These are phyloP conservation scores for Bombus breviceps DNA, from an alignment of 1,140 invertebrate species.

Conservation along the genomic window DNA sequence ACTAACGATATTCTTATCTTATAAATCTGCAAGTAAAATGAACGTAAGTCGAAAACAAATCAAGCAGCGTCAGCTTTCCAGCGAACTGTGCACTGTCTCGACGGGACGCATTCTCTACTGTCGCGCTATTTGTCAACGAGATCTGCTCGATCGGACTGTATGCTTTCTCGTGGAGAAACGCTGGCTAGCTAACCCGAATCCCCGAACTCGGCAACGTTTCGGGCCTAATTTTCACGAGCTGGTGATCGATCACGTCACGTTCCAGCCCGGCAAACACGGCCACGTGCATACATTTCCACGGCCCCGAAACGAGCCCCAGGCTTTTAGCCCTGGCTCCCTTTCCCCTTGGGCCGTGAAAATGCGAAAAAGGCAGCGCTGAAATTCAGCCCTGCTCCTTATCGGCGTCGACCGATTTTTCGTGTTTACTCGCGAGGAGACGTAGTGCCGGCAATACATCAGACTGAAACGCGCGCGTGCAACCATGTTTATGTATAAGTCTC, in stretches of 20 bases:
- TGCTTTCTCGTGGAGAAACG: slow-evolving; percentile 24
- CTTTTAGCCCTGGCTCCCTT: slow-evolving; percentile 20
- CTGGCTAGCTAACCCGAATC: slow-evolving; percentile 24
- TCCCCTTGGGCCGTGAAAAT: slow-evolving; percentile 17
- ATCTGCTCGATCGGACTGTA: not conserved
- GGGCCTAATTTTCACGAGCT: slow-evolving; percentile 60
- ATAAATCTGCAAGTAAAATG: not conserved
- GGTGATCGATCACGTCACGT: slow-evolving; percentile 64
- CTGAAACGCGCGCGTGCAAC: slow-evolving; percentile 17
- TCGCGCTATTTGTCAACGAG: slow-evolving; percentile 31
- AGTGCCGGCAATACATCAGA: slow-evolving; percentile 67
- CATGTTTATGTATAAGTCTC: slow-evolving; percentile 51
- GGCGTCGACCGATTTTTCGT: slow-evolving; percentile 61
- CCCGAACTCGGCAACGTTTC: slow-evolving; percentile 51
- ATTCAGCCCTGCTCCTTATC: slow-evolving; percentile 57
- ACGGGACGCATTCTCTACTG: slow-evolving; percentile 14
- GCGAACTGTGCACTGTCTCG: not conserved
- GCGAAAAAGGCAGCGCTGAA: slow-evolving; percentile 50
- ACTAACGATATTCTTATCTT: too few species aligned
- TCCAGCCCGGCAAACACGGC: slow-evolving; percentile 47
- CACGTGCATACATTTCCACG: slow-evolving; percentile 60
- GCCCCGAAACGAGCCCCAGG: slow-evolving; percentile 37
- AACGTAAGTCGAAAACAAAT: not conserved
- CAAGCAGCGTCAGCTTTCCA: not conserved
- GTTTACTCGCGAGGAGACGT: slow-evolving; percentile 65